These are phyloP conservation scores for Napeogenes inachia DNA, from an alignment of 2,888 invertebrate genomes.

Conservation along the genomic window DNA sequence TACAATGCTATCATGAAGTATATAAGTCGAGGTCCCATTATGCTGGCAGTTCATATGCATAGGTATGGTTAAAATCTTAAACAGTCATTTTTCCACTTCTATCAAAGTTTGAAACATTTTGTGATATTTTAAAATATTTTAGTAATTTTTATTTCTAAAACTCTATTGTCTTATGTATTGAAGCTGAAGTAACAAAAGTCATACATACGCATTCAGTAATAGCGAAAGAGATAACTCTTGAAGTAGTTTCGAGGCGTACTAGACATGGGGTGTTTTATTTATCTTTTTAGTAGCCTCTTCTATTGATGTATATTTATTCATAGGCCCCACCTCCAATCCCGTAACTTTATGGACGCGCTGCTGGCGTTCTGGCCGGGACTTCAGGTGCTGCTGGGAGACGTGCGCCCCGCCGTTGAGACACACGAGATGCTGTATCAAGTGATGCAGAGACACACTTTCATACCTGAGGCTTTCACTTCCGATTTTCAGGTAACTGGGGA, in stretches of 20 bases:
- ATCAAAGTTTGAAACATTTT: neutral
- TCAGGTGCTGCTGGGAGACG: slow-evolving; percentile 92
- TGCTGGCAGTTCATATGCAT: slow-evolving; percentile 98
- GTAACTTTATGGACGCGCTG: slow-evolving; percentile 98
- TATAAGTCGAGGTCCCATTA: slow-evolving; percentile 95
- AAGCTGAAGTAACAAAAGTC: too few relatives aligned
- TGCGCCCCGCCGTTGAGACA: slow-evolving; percentile 98
- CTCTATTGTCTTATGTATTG: too few relatives aligned
- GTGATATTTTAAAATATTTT: neutral
- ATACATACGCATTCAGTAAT: too few relatives aligned
- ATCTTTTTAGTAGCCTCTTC: slow-evolving; percentile 2
- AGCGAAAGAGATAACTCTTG: too few relatives aligned
- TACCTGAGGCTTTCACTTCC: slow-evolving; percentile 98
- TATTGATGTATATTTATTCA: neutral
- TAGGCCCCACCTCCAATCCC: slow-evolving; percentile 93
- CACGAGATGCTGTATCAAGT: slow-evolving; percentile 99
- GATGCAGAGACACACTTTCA: slow-evolving; percentile 97
- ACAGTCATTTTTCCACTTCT: neutral
- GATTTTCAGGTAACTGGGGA: slow-evolving; percentile 87
- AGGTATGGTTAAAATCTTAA: slow-evolving; percentile 52
- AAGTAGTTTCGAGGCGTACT: neutral
- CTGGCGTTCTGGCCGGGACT: slow-evolving; percentile 99
- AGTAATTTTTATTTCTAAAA: too few relatives aligned
- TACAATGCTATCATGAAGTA: slow-evolving; percentile 98
- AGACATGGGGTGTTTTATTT: neutral